Evolutionary conservation across 30 jellyfish, hydroid and myxozoan genomes (phyloP), one percentile per base, ranked within the genome.

Genomic region (Aurelia sp.): DNA sequence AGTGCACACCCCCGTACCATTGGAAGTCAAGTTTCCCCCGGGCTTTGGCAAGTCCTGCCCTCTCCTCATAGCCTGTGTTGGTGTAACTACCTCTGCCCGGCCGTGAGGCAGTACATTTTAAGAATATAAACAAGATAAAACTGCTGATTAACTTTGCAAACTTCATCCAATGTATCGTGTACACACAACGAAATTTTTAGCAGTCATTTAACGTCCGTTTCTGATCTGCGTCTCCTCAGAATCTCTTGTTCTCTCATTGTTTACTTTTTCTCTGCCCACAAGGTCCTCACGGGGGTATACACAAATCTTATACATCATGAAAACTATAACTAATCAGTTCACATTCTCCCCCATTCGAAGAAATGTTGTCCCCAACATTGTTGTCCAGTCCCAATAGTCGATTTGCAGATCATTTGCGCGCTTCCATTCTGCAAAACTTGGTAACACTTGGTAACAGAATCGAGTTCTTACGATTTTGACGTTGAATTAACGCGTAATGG

Each of bases 341-440:
- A 63, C 74, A 63, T 24, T 63, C 74, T 63, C 74, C 74, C 74
- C 74, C 74, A 63, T 63, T 63, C 74, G 74, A 63, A 63, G 74
- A 63, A 63, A 63, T 63, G 74, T 24, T 63, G 19, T 13, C 8
- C 27, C 19, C 27, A 63, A 63, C 38, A 24, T 24, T 16, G 22
- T 9, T 63, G 8, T 8, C 19, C 74, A 8, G 10, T 24, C 19
- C 74, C 12, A 11, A 16, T 9, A n/a, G 38, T 16, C 74, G 24
- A 16, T 24, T 63, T 12, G 74, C 74, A 16, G 38, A 19, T n/a
- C n/a, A 16, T 63, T 63, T 63, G 74, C 74, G 13, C 24, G 74
- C 74, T 16, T 63, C 63, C 16, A 52, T 52, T 52, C 63, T 52
- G 63, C 63, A 52, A 52, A 52, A 52, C 63, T n/a, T n/a, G 16